Evolutionary conservation across 2,888 invertebrate genomes (phyloP).

Genomic region (Colostygia pectinataria): DNA sequence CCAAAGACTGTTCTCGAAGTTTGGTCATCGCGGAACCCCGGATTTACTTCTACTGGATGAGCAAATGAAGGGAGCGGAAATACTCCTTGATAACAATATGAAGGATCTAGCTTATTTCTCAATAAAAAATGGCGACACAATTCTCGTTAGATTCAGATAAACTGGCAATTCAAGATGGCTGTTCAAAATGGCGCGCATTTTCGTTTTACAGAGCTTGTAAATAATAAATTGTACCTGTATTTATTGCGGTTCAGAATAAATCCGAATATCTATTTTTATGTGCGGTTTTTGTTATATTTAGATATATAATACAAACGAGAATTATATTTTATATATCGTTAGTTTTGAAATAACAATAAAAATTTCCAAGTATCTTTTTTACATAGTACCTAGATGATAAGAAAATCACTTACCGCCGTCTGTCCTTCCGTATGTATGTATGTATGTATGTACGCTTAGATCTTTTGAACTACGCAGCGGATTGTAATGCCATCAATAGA

Average conservation of each 20-base stretch:
- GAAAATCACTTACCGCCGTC: too few species aligned
- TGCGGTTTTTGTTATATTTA: constrained; percentile 40
- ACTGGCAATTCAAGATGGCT: constrained; percentile 33
- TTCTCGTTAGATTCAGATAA: constrained; percentile 86
- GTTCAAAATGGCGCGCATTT: constrained; percentile 45
- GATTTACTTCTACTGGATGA: constrained; percentile 79
- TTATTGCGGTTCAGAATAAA: constrained; percentile 67
- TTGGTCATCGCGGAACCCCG: constrained; percentile 62
- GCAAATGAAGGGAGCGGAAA: constrained; percentile 85
- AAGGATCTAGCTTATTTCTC: constrained; percentile 93
- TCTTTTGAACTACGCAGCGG: too few species aligned
- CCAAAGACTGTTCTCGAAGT: constrained; percentile 87
- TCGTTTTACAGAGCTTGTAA: constrained; percentile 62
- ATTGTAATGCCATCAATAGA: too few species aligned
- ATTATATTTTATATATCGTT: too few species aligned
- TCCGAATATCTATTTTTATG: constrained; percentile 69
- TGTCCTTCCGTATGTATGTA: too few species aligned
- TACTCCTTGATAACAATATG: constrained; percentile 90
- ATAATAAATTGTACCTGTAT: constrained; percentile 75
- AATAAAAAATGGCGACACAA: constrained; percentile 91
- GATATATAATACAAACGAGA: too few species aligned
- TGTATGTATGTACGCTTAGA: too few species aligned
- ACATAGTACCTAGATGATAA: too few species aligned
- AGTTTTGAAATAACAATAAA: too few species aligned
- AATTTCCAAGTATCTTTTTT: too few species aligned